Base-by-base conservation (phyloP, 2,888 invertebrate species). In the Thecophora atra region DNA sequence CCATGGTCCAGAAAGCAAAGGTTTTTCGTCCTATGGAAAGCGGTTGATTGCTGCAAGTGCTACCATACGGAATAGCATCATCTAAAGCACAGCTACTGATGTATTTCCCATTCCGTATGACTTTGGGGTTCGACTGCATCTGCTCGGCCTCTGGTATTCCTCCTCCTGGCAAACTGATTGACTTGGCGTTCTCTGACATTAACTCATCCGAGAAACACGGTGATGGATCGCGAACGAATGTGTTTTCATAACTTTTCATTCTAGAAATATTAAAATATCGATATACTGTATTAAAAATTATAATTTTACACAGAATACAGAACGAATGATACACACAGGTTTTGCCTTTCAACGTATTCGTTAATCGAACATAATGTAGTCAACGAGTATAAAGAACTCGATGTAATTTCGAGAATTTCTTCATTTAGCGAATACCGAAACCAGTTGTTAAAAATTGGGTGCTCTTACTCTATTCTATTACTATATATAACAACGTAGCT, bases 1-100 rank as follows among this genome's bases (percentile, higher is more conserved):
- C 91, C 15, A 95, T 87, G 0, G 91, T 92, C 95, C 95, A 95
- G 81, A 96, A 92, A 0, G 91, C 91, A 78, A 93, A 91, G 0
- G 92, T 83, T 37, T 86, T 86, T n/a, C 85, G 80, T 28, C 79
- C 82, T 65, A 81, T 79, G 15, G 75, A 78, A 8, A 72, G 47
- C 21, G 44, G 26, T 8, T 24, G 44, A n/a, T 24, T 21, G 15
- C 7, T 24, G 15, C 2, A n/a, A 17, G 26, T 24, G 37, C 11
- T 44, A 13, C 58, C 42, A 3, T 42, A 69, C 8, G 52, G 21
- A 11, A 30, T n/a, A 30, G 21, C 47, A n/a, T 21, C 44, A 62
- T 77, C 78, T 70, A 77, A 79, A 11, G 74, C 76, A n/a, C 74
- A 74, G n/a, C 80, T 75, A 17, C 79, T 7, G 1, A 44, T 21